Evolutionary conservation across 1,140 invertebrate species (phyloP), one percentile per base, ranked within the genome.

Genomic region (Nylanderia fulva): DNA sequence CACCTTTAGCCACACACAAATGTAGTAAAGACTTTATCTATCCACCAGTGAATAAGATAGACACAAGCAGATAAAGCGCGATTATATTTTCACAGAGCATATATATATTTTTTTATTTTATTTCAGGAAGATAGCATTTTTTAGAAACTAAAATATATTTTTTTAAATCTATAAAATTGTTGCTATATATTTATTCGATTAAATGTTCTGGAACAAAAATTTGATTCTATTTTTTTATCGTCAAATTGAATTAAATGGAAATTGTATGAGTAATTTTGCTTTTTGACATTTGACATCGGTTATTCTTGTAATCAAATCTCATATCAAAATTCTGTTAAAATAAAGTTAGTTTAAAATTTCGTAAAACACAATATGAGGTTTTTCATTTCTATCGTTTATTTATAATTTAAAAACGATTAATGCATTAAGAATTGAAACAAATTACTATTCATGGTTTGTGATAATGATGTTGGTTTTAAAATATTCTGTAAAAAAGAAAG

Each of bases 11-110:
- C 13, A 48, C 63, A 39, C 60, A 9, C n/a, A n/a, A n/a, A n/a
- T n/a, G 42, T 64, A 76, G 29, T 76, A 29, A 64, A 63, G 6
- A 48, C 11, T 77, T 52, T 64, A 77, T 63, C 36, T 64, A 77
- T 63, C 36, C 36, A 42, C 27, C 63, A 33, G 29, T 21, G 8
- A 66, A 77, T 48, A n/a, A 77, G 64, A 27, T 11, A 61, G 13
- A 8, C 29, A 27, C 39, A 76, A 33, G 13, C 21, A 29, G 39
- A 64, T 42, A 39, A 60, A 66, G 29, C 15, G 33, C 29, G 15
- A 77, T 64, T 66, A 66, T 33, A 66, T 66, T 60, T 33, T 77
- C n/a, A 21, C 9, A 15, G 29, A 27, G 42, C 15, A 74, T 24
- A 24, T 61, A n/a, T 63, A 63, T 29, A n/a, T 61, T 42, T 13